phyloP scores from a whole-genome alignment of 2,888 invertebrate genomes.

The Pollenia griseotomentosa region DNA sequence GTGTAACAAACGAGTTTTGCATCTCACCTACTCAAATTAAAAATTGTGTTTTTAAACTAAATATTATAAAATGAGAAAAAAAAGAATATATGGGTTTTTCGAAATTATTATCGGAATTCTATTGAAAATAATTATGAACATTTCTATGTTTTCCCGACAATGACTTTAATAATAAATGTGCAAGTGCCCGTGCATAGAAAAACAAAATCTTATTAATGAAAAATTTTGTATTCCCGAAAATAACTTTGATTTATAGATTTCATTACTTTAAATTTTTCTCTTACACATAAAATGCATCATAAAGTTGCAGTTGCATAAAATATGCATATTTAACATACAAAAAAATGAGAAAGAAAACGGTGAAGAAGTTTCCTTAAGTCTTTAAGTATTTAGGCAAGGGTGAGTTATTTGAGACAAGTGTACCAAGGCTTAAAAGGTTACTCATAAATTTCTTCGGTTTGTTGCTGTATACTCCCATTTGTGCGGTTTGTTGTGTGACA shows the following conservation, averaged over 20 bases:
- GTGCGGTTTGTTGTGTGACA: constrained; percentile 83
- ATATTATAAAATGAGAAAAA: too few species aligned
- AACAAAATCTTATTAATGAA: too few species aligned
- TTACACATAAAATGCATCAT: not conserved
- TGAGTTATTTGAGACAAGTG: constrained; percentile 48
- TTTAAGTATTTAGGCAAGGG: constrained; percentile 27
- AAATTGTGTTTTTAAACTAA: too few species aligned
- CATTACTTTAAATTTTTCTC: constrained; percentile 36
- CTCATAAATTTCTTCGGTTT: constrained; percentile 76
- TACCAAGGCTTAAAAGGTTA: constrained; percentile 29
- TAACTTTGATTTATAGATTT: not conserved
- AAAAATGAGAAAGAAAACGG: not conserved
- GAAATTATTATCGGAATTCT: too few species aligned
- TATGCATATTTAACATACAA: constrained; percentile 31
- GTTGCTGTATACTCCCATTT: constrained; percentile 72
- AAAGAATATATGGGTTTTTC: too few species aligned
- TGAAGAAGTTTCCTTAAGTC: not conserved
- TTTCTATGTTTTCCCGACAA: too few species aligned
- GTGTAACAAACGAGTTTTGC: too few species aligned
- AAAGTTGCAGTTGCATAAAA: constrained; percentile 54
- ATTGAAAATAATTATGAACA: too few species aligned
- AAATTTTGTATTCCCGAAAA: not conserved
- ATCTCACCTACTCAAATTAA: too few species aligned
- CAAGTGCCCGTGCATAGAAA: too few species aligned
- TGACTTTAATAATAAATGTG: too few species aligned